phyloP scores from a whole-genome alignment of 2,797 vertebrate species.

The Mus minutoides region DNA sequence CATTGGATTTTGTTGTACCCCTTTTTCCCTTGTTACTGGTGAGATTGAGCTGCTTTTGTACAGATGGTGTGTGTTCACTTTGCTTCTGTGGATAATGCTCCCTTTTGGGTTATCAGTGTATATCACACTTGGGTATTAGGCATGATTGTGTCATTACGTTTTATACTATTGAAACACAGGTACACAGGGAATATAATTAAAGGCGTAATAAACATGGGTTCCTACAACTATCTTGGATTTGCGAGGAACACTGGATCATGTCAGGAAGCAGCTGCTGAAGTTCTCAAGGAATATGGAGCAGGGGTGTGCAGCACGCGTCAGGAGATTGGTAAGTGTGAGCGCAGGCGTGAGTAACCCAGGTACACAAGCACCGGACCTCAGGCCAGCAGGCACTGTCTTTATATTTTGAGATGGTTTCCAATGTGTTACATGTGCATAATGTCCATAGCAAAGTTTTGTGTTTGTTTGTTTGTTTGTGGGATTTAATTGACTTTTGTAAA shows the following conservation, averaged over 20 bases:
- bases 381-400: neutral
- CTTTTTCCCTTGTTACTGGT: neutral
- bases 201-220: conserved; percentile 97
- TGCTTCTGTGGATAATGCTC: neutral
- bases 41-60: neutral
- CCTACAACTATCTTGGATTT: conserved; percentile 98
- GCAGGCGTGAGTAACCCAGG: neutral
- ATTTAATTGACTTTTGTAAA: conserved; percentile 51
- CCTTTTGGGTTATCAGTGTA: neutral
- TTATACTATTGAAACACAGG: conserved; percentile 86
- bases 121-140: conserved; percentile 13
- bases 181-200: conserved; percentile 95
- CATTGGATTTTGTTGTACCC: conserved; percentile 25
- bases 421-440: neutral
- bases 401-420: conserved; percentile 21
- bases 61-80: neutral
- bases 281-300: conserved; percentile 92
- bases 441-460: neutral
- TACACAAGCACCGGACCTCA: neutral
- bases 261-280: conserved; percentile 89
- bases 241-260: conserved; percentile 93
- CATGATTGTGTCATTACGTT: conserved; percentile 69
- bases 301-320: conserved; percentile 95
- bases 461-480: conserved; percentile 60
- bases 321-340: conserved; percentile 92